A percentile compares a stretch with the other conserved stretches of the same genome.
Conservation (phyloP, 1,140 invertebrate species). For the Drosophila tani region DNA sequence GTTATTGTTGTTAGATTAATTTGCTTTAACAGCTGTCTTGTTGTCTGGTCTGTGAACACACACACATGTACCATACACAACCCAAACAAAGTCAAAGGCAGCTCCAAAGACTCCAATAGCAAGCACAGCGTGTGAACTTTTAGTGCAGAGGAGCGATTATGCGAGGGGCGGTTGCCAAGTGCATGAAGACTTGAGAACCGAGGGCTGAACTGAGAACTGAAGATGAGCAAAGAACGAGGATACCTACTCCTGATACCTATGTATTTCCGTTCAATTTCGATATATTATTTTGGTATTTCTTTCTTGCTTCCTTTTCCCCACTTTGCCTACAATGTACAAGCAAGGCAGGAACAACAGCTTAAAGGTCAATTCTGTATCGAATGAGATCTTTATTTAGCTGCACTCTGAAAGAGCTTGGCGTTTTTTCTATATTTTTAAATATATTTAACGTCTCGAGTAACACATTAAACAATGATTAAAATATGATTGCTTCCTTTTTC, state of each 20-base stretch:
- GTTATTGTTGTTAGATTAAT: conserved; percentile 55
- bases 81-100: conserved; percentile 38
- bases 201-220: conserved; percentile 26
- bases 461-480: not conserved
- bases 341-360: too few relatives aligned
- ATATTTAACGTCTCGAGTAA: not conserved
- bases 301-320: too few relatives aligned
- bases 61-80: conserved; percentile 14
- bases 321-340: too few relatives aligned
- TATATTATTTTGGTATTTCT: too few relatives aligned
- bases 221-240: not conserved
- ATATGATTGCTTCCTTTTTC: not conserved
- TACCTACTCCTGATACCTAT: not conserved
- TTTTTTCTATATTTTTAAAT: too few relatives aligned
- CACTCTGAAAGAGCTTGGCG: too few relatives aligned
- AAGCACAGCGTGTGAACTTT: conserved; percentile 71
- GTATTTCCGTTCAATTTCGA: not conserved
- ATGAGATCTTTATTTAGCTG: too few relatives aligned
- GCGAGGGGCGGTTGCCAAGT: conserved; percentile 30
- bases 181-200: conserved; percentile 34
- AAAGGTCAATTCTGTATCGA: too few relatives aligned
- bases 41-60: conserved; percentile 48
- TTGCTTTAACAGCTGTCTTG: conserved; percentile 71
- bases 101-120: conserved; percentile 34
- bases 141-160: conserved; percentile 13